Conservation (phyloP, 2,888 invertebrate species). For the Hirtodrosophila trivittata region DNA sequence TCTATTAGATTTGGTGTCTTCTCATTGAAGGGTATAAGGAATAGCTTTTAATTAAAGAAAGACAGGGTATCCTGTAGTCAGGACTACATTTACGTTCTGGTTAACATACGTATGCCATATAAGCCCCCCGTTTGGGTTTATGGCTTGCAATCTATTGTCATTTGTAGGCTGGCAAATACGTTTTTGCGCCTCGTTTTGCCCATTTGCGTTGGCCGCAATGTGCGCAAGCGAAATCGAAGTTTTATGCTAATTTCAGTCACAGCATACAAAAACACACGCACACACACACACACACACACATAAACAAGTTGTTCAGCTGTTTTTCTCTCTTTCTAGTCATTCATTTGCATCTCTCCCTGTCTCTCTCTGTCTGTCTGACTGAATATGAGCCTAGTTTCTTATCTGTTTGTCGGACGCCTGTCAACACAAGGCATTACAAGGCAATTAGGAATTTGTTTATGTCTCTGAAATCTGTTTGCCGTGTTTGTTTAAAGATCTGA, state of each 20-base stretch:
- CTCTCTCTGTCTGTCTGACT: conserved; percentile 16
- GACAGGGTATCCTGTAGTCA: conserved; percentile 13
- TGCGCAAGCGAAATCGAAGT: conserved; percentile 72
- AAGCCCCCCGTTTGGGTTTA: conserved; percentile 54
- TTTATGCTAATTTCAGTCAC: conserved; percentile 69
- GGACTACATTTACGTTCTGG: conserved; percentile 9
- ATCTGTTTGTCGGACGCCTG: conserved; percentile 73
- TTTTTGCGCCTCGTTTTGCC: conserved; percentile 40
- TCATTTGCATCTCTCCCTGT: conserved; percentile 7
- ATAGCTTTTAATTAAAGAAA: too few relatives aligned
- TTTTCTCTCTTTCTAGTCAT: conserved; percentile 10
- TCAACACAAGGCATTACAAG: conserved; percentile 79
- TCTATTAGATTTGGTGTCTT: too few relatives aligned
- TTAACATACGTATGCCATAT: conserved; percentile 30
- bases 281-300: conserved; percentile 5
- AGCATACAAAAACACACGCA: conserved; percentile 6
- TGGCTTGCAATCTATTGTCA: conserved; percentile 74
- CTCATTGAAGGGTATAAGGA: too few relatives aligned
- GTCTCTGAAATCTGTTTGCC: conserved; percentile 49
- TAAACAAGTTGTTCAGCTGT: conserved; percentile 21
- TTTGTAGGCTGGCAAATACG: conserved; percentile 65
- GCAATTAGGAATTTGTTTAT: conserved; percentile 79
- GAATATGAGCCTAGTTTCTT: conserved; percentile 45
- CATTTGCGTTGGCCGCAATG: conserved; percentile 45
- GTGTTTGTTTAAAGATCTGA: conserved; percentile 16